Percentiles rank a stretch among this genome's conserved stretches.
phyloP scores from a whole-genome alignment of 2,888 invertebrate species.

The Spilarctia lutea region DNA sequence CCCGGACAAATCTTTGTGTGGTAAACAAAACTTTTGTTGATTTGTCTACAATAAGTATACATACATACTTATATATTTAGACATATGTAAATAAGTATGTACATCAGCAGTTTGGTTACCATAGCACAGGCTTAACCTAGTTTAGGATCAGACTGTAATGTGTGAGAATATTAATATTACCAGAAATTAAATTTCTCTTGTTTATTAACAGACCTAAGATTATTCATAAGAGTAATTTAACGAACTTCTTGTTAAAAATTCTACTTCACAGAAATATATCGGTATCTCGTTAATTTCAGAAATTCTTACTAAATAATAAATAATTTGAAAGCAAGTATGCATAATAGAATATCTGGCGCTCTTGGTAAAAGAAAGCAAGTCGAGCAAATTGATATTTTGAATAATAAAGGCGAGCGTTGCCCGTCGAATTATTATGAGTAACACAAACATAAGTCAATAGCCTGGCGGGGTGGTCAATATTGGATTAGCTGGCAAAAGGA shows the following conservation, averaged over 20 bases:
- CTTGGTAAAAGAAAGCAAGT: constrained; percentile 74
- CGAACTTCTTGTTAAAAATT: background rate
- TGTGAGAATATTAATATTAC: background rate
- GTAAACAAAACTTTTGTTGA: too few species aligned
- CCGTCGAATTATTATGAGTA: constrained; percentile 83
- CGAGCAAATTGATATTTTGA: constrained; percentile 85
- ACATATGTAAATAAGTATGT: too few species aligned
- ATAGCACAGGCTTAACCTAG: too few species aligned
- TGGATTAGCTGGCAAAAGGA: constrained; percentile 86
- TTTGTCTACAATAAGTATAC: too few species aligned
- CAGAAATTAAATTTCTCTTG: background rate
- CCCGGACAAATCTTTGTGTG: too few species aligned
- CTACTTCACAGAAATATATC: background rate
- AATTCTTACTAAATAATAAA: constrained; percentile 52
- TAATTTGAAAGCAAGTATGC: constrained; percentile 51
- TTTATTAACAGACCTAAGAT: background rate
- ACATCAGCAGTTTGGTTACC: too few species aligned
- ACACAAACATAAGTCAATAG: constrained; percentile 86
- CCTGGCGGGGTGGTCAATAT: constrained; percentile 85
- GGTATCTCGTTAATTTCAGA: constrained; percentile 15
- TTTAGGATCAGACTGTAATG: too few species aligned
- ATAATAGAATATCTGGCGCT: constrained; percentile 61
- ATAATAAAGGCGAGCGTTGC: constrained; percentile 81
- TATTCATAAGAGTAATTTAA: too few species aligned
- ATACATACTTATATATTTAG: too few species aligned